Evolutionary conservation across 2,113 vertebrate genomes (phyloP).

Genomic region (Zeus faber): DNA sequence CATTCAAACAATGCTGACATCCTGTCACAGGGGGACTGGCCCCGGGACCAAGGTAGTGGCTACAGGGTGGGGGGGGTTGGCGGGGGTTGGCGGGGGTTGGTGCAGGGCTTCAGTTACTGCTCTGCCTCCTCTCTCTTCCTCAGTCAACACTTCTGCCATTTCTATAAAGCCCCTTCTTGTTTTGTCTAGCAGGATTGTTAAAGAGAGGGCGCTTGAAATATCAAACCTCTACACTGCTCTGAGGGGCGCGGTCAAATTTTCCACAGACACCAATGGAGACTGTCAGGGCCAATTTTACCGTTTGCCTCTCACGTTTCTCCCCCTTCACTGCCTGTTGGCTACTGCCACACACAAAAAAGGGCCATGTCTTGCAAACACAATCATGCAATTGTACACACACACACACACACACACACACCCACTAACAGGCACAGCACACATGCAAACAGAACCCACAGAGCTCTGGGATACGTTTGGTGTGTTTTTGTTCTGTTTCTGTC

Average conservation of each 20-base stretch:
- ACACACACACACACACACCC: neutral
- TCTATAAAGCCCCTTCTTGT: constrained; percentile 41
- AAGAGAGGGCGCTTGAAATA: constrained; percentile 47
- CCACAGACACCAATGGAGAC: constrained; percentile 50
- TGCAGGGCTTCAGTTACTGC: constrained; percentile 15
- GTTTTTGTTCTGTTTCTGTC: no score
- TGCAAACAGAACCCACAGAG: constrained; percentile 21
- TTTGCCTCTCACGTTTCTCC: constrained; percentile 35
- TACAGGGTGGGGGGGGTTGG: constrained; percentile 12
- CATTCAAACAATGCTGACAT: constrained; percentile 64
- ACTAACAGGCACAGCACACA: constrained; percentile 7
- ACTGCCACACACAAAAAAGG: constrained; percentile 11
- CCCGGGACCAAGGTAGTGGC: constrained; percentile 23
- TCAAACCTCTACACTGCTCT: constrained; percentile 37
- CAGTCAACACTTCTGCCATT: constrained; percentile 43
- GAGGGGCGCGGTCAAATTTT: constrained; percentile 59
- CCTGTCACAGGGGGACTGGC: constrained; percentile 51
- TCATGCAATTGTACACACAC: neutral
- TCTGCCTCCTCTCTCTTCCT: constrained; percentile 34
- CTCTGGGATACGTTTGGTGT: constrained; percentile 34
- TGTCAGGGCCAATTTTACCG: constrained; percentile 50
- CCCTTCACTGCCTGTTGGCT: constrained; percentile 36
- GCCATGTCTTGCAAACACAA: constrained; percentile 9
- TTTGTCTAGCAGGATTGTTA: constrained; percentile 58
- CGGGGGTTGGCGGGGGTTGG: neutral